Evolutionary conservation across 2,113 vertebrate genomes (phyloP), one percentile per base, ranked within the genome.

Genomic region (Varanus salvator): DNA sequence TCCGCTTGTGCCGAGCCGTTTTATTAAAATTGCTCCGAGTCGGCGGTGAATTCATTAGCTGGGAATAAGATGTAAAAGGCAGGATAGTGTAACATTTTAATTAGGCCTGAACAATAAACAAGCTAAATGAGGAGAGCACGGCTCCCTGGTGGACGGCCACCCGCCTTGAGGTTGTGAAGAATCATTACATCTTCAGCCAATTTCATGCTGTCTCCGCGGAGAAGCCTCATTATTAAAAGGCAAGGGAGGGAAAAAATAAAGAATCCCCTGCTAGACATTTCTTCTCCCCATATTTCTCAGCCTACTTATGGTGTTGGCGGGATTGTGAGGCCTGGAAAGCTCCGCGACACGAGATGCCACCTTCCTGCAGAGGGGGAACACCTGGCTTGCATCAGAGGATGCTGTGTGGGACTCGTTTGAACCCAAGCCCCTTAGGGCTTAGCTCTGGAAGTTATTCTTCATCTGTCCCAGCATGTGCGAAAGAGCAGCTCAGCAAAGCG

Each of bases 71-170:
- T 96, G 96, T 96, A 96, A 96, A 93, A 95, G 93, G 96, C 96
- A 95, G 96, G 93, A 95, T 94, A 94, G 95, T 94, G 96, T 96
- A 97, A 97, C 96, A 96, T 97, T 97, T 97, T 97, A 97, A 97
- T 97, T 97, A 97, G 96, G 96, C 96, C 96, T 97, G 96, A 97
- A 97, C 96, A 97, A 97, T 97, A 97, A 97, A 97, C 96, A 97
- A 96, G 96, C 96, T 96, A 96, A 97, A 97, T 96, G 96, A 97
- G 96, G 95, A 91, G 94, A 93, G 91, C 96, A 96, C 85, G 90
- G 92, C 96, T 97, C 96, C 96, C 96, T 88, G 95, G 96, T 96
- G 96, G 96, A 94, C 91, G 86, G 93, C 96, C 96, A 95, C 94
- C 95, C 94, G 93, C 95, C 95, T 95, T 96, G 91, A 96, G 94